Evolutionary conservation across 2,797 vertebrate genomes (phyloP).

Genomic region (Brotogeris chrysoptera): DNA sequence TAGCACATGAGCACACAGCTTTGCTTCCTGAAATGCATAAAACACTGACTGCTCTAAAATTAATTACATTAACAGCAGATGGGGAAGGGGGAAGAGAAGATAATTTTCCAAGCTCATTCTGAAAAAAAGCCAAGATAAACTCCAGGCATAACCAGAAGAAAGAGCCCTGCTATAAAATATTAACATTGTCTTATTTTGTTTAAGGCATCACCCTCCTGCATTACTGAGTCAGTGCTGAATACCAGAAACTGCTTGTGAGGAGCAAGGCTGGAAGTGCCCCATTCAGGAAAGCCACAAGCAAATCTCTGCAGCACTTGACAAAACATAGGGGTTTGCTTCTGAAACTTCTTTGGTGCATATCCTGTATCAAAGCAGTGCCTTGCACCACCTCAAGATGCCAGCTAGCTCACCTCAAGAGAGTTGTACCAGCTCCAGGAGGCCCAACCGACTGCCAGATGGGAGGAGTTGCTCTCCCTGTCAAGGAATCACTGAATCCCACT

Average conservation of each 20-base stretch:
- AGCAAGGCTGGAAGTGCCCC: not conserved
- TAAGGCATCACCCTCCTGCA: not conserved
- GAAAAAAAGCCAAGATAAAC: not conserved
- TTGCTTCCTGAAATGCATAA: not conserved
- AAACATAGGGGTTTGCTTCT: not conserved
- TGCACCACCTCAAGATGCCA: not conserved
- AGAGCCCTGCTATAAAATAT: not conserved
- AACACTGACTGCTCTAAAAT: not conserved
- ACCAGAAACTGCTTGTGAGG: rapidly evolving
- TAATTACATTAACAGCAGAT: conserved; percentile 25
- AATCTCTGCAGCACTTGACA: not conserved
- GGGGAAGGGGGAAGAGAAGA: not conserved
- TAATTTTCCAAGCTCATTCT: not conserved
- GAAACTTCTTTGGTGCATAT: not conserved
- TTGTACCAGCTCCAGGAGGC: rapidly evolving
- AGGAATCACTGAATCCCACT: not conserved
- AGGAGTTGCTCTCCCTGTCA: not conserved
- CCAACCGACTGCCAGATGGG: rapidly evolving
- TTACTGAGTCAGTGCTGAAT: not conserved
- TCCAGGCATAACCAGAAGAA: not conserved
- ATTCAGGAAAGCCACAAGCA: not conserved
- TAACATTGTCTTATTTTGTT: not conserved
- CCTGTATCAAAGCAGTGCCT: not conserved
- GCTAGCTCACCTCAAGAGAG: not conserved
- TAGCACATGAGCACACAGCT: not conserved